Evolutionary conservation across 2,888 invertebrate genomes (phyloP), one percentile per base, ranked within the genome.

Genomic region (Melieria omissa): DNA sequence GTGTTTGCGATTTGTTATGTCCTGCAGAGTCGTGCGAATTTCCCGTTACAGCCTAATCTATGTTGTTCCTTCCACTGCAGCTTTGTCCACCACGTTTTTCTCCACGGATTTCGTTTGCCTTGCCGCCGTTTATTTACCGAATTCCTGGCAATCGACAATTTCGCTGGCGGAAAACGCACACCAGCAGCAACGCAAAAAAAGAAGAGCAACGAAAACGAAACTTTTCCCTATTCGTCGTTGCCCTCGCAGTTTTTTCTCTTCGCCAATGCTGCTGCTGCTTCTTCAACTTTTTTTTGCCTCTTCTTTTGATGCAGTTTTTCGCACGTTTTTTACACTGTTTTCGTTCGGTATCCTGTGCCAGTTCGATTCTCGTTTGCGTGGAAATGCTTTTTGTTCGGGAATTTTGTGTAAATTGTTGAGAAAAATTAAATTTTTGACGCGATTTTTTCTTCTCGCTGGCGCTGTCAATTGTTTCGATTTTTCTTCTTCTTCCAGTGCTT

Each of bases 401-500:
- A 76, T 72, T 75, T 61, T 75, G 70, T 71, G 75, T 71, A 73
- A 75, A 69, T 76, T 76, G 76, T 74, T 76, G 75, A 74, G 77
- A 78, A 79, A 77, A 75, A 74, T 74, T 72, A 76, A 72, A 75
- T 76, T 78, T 79, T 81, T 79, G 75, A 79, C 79, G 79, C 78
- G 79, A 82, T 80, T 82, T 80, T 29, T 81, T 73, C 73, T 76
- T 70, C 74, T 75, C 74, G 76, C 75, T 75, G 76, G 74, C 71
- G 72, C 75, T 78, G 77, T 78, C 78, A 78, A 77, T 76, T 78
- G 76, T 77, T 78, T 78, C 79, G 77, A 78, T 78, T 78, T 78
- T 78, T 81, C 81, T 82, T 81, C 82, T 83, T 81, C 82, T 83
- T 81, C 75, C 75, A 75, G 78, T 80, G 78, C 79, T 79, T 79